phyloP scores from a whole-genome alignment of 2,113 vertebrate species.

The Corydoras maculifer region DNA sequence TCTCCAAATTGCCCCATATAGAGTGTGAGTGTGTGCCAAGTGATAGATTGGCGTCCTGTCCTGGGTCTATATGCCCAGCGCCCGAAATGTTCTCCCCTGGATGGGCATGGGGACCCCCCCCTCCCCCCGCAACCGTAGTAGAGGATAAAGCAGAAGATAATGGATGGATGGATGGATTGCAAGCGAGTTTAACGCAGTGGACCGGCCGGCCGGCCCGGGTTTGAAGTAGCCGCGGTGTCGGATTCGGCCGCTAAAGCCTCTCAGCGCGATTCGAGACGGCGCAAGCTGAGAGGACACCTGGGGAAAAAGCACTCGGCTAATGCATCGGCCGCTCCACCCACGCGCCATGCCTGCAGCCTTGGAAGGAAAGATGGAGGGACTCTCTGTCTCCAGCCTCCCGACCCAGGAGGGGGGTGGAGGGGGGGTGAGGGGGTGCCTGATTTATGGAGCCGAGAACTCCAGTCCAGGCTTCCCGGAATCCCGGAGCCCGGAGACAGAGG shows the following conservation, averaged over 20 bases:
- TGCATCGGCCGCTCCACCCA: conserved; percentile 32
- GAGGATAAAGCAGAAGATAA: too few species aligned
- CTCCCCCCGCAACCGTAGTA: too few species aligned
- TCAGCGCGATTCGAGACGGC: conserved; percentile 14
- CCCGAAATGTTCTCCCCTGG: too few species aligned
- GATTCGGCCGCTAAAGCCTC: conserved; percentile 28
- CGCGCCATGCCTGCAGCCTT: not conserved
- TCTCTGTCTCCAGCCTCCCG: conserved; percentile 33
- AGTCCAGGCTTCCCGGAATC: conserved; percentile 61
- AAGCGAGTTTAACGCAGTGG: conserved; percentile 40
- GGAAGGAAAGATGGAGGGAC: conserved; percentile 38
- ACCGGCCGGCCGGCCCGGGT: conserved; percentile 31
- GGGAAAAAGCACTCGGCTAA: conserved; percentile 41
- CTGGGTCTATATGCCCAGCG: too few species aligned
- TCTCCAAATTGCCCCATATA: too few species aligned
- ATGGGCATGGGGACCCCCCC: too few species aligned
- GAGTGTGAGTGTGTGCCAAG: too few species aligned
- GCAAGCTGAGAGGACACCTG: conserved; percentile 46
- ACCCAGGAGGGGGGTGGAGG: conserved; percentile 47
- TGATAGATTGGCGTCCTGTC: too few species aligned
- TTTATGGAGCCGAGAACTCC: conserved; percentile 57
- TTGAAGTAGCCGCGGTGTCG: conserved; percentile 49
- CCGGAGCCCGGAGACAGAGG: conserved; percentile 33
- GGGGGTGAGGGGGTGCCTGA: conserved; percentile 49
- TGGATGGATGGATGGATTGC: conserved; percentile 31